phyloP scores from a whole-genome alignment of 2,888 invertebrate species.

The Cacoxenus indagator region DNA sequence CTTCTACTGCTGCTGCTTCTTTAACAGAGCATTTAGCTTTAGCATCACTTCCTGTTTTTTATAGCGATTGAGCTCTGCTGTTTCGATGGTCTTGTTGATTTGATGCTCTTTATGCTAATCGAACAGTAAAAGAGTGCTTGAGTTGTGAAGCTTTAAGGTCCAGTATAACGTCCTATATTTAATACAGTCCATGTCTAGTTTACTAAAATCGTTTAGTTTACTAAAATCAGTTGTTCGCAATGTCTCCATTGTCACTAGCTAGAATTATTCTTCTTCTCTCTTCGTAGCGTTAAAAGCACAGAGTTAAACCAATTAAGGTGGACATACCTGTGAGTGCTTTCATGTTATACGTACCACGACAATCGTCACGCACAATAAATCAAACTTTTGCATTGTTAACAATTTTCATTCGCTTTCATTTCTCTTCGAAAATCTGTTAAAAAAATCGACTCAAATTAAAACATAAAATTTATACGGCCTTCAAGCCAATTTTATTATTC shows the following conservation, averaged over 20 bases:
- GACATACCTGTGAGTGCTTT: conserved; percentile 3
- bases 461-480: conserved; percentile 51
- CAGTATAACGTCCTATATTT: too few relatives aligned
- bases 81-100: background rate
- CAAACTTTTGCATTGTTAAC: conserved; percentile 60
- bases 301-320: too few relatives aligned
- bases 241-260: too few relatives aligned
- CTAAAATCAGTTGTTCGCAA: too few relatives aligned
- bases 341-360: conserved; percentile 27
- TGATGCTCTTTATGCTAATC: conserved; percentile 64
- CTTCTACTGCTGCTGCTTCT: background rate
- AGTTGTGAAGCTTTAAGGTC: too few relatives aligned
- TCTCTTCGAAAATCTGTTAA: conserved; percentile 51
- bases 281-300: too few relatives aligned
- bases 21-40: background rate
- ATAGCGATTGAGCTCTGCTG: background rate
- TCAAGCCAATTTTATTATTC: conserved; percentile 55
- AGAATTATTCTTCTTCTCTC: too few relatives aligned
- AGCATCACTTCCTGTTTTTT: background rate
- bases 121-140: conserved; percentile 65
- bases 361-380: conserved; percentile 56
- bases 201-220: too few relatives aligned
- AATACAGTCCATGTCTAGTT: too few relatives aligned
- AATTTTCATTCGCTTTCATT: conserved; percentile 44
- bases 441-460: conserved; percentile 67